phyloP scores from a whole-genome alignment of 37 sponge, comb jelly and placozoan species.

The Theonella swinhoei region DNA sequence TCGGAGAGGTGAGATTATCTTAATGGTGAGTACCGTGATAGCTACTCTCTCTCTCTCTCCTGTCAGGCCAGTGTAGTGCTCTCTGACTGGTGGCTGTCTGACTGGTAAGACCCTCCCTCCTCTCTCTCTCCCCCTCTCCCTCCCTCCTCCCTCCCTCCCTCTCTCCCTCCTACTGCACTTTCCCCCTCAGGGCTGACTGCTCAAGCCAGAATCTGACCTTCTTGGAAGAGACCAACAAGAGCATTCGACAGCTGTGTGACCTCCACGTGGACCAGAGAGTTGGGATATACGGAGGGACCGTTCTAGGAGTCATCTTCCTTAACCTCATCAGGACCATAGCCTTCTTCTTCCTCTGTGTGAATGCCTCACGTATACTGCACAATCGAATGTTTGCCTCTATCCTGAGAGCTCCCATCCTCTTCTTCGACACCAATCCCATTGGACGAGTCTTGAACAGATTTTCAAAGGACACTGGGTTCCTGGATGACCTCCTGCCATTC shows the following conservation, averaged over 20 bases:
- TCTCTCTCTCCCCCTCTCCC: background rate
- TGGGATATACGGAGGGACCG: constrained; percentile 45
- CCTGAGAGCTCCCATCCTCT: constrained; percentile 65
- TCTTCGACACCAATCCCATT: constrained; percentile 85
- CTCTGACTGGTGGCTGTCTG: constrained; percentile 79
- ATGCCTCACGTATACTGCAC: constrained; percentile 68
- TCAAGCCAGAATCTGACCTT: background rate
- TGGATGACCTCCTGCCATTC: constrained; percentile 74
- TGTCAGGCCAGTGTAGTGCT: constrained; percentile 45
- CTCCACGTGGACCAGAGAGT: constrained; percentile 32
- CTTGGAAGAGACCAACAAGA: background rate
- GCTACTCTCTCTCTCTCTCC: background rate
- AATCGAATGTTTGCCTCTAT: constrained; percentile 64
- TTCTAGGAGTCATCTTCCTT: constrained; percentile 20
- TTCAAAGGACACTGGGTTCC: constrained; percentile 74
- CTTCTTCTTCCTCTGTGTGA: constrained; percentile 38
- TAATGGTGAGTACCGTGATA: too few relatives aligned
- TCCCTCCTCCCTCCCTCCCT: background rate
- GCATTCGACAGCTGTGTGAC: background rate
- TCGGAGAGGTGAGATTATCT: constrained; percentile 55
- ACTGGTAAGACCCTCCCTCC: constrained; percentile 70
- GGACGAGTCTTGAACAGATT: constrained; percentile 81
- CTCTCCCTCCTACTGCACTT: background rate
- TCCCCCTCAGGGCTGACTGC: constrained; percentile 46
- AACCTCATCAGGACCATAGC: constrained; percentile 25